Conservation (phyloP, 2,888 invertebrate species). For the Eremobia ochroleuca region DNA sequence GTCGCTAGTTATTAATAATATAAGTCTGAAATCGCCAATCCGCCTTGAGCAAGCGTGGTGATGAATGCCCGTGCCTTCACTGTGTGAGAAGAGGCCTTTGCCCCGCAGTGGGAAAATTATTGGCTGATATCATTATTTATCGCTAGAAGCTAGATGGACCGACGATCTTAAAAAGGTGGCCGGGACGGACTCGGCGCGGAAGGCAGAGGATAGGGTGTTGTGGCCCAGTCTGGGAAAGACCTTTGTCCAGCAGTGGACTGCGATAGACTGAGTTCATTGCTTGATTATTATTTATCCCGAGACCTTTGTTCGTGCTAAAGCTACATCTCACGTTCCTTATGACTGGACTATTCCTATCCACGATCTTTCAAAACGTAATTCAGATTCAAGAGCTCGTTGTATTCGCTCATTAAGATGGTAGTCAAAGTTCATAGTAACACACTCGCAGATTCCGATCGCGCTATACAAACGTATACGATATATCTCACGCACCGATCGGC, state of each 20-base stretch:
- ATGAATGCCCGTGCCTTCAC: neutral
- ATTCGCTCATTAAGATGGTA: slow-evolving; percentile 11
- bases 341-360: neutral
- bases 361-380: slow-evolving; percentile 10
- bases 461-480: slow-evolving; percentile 29
- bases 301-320: too few relatives aligned
- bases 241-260: too few relatives aligned
- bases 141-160: too few relatives aligned
- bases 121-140: neutral
- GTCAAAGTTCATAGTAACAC: slow-evolving; percentile 52
- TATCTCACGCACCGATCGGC: slow-evolving; percentile 59
- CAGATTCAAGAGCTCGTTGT: slow-evolving; percentile 12
- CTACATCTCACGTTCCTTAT: neutral
- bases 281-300: too few relatives aligned
- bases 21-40: too few relatives aligned
- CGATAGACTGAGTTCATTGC: too few relatives aligned
- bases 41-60: neutral
- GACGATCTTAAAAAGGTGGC: too few relatives aligned
- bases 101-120: neutral
- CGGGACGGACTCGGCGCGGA: too few relatives aligned
- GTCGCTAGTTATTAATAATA: too few relatives aligned
- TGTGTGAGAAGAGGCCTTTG: neutral
- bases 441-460: slow-evolving; percentile 54
- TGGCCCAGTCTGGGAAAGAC: too few relatives aligned
- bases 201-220: too few relatives aligned